These are phyloP conservation scores for Panagrolaimus sp. DNA, from an alignment of 1,140 invertebrate genomes.

Conservation along the genomic window DNA sequence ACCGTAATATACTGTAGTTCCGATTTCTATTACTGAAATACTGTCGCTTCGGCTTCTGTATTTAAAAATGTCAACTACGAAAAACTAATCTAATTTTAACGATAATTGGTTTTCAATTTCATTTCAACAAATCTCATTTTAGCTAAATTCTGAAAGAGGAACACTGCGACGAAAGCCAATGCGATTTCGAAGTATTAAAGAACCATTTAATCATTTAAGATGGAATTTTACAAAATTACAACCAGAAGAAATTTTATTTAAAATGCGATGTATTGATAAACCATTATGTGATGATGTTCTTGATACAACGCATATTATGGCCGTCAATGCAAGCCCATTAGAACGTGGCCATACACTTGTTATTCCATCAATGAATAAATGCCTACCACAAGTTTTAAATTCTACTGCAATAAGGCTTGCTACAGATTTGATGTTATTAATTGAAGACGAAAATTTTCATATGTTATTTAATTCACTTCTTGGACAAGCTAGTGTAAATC, in stretches of 20 bases:
- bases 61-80: no score
- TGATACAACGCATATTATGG: conserved; percentile 37
- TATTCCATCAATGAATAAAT: conserved; percentile 48
- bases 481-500: conserved; percentile 57
- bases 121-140: conserved; percentile 15
- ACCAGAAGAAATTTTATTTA: conserved; percentile 39
- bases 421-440: conserved; percentile 50
- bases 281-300: conserved; percentile 40
- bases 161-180: conserved; percentile 53
- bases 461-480: conserved; percentile 52
- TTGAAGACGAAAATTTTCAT: conserved; percentile 49
- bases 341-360: conserved; percentile 48
- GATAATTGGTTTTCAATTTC: background rate
- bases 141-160: conserved; percentile 54
- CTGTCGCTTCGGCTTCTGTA: background rate
- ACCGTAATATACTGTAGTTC: background rate
- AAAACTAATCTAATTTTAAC: background rate
- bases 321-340: conserved; percentile 54
- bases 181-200: conserved; percentile 44
- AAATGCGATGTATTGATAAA: conserved; percentile 41
- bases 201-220: conserved; percentile 48
- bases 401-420: conserved; percentile 39
- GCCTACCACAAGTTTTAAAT: conserved; percentile 45
- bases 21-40: background rate
- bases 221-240: conserved; percentile 54